phyloP scores from a whole-genome alignment of 2,113 vertebrate species.

The Rhabdornis inornatus region DNA sequence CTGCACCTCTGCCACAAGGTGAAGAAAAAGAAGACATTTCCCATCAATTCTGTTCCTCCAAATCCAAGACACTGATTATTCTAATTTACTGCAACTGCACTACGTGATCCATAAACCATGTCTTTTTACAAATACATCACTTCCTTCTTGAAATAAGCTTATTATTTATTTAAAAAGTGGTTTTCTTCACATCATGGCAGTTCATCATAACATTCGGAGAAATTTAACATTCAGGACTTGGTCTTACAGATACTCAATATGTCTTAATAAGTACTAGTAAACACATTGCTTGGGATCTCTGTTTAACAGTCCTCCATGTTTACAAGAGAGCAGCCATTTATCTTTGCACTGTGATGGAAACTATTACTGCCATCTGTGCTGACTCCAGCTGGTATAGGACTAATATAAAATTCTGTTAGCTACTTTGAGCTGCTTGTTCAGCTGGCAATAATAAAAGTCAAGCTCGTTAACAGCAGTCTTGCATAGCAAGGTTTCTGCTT shows the following conservation, averaged over 20 bases:
- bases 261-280: background rate
- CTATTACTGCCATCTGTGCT: background rate
- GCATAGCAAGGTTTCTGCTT: constrained; percentile 15
- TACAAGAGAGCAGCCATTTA: background rate
- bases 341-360: background rate
- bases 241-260: background rate
- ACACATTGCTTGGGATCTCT: background rate
- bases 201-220: background rate
- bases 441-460: constrained; percentile 26
- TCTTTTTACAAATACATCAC: background rate
- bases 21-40: background rate
- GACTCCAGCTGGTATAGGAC: constrained; percentile 32
- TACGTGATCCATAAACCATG: background rate
- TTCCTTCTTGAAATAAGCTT: background rate
- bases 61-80: background rate
- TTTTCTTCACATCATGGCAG: background rate
- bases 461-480: constrained; percentile 31
- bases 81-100: background rate
- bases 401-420: constrained; percentile 23
- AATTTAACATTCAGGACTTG: background rate
- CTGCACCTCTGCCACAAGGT: background rate
- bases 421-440: constrained; percentile 44
- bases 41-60: background rate
- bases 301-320: background rate
- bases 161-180: background rate